These are phyloP conservation scores for Marronus borbonicus DNA, from an alignment of 2,888 invertebrate species.

Conservation along the genomic window DNA sequence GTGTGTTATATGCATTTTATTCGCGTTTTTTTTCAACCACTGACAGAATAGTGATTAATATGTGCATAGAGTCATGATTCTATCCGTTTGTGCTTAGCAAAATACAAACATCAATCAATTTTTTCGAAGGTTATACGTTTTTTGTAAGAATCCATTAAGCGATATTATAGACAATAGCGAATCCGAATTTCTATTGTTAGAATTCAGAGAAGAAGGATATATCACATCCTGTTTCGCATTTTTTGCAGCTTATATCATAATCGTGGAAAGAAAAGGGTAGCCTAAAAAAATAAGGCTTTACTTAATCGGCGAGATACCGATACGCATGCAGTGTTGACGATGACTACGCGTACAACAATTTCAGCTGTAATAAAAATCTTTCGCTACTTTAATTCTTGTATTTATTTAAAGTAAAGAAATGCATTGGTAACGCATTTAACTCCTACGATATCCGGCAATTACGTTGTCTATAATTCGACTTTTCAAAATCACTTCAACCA, in stretches of 20 bases:
- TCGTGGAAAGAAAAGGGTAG: not conserved
- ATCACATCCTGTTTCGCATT: slow-evolving; percentile 38
- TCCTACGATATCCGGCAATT: slow-evolving; percentile 48
- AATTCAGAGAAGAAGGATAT: slow-evolving; percentile 13
- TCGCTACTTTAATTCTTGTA: too few relatives aligned
- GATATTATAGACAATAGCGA: slow-evolving; percentile 27
- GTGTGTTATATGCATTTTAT: too few relatives aligned
- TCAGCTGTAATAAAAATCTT: too few relatives aligned
- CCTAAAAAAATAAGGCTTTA: not conserved
- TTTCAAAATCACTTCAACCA: slow-evolving; percentile 24
- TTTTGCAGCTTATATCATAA: slow-evolving; percentile 33
- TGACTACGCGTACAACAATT: too few relatives aligned
- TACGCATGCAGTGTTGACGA: too few relatives aligned
- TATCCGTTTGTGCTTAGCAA: too few relatives aligned
- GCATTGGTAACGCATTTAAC: slow-evolving; percentile 27
- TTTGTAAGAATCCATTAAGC: too few relatives aligned
- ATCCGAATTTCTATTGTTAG: not conserved
- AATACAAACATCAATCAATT: too few relatives aligned
- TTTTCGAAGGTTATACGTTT: too few relatives aligned
- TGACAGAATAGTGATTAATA: too few relatives aligned
- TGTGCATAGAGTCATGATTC: too few relatives aligned
- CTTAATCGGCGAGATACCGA: not conserved
- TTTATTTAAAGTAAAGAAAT: not conserved
- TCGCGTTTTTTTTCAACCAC: too few relatives aligned
- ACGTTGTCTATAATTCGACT: slow-evolving; percentile 39